A percentile compares a stretch with the other conserved stretches of the same genome.
Evolutionary conservation across 2,113 vertebrate species (phyloP).

Genomic region (Smithornis capensis): DNA sequence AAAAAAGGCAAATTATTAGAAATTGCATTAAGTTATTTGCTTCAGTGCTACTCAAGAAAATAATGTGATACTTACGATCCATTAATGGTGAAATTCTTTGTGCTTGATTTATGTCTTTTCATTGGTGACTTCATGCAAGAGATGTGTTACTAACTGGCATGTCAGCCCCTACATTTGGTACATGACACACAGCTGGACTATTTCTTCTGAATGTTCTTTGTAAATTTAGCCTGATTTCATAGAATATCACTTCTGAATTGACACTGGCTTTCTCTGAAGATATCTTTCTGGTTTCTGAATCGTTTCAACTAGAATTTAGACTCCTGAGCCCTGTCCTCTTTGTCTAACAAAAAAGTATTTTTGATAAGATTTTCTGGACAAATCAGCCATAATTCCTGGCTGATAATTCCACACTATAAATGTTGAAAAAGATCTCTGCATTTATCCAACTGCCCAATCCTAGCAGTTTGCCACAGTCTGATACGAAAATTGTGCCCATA

Average conservation of each 20-base stretch:
- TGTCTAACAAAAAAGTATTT: not conserved
- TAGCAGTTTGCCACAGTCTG: not conserved
- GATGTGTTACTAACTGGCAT: not conserved
- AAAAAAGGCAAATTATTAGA: not conserved
- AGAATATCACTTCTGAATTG: not conserved
- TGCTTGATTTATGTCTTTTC: not conserved
- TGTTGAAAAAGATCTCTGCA: not conserved
- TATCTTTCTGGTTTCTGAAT: not conserved
- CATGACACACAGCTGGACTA: not conserved
- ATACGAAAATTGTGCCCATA: not conserved
- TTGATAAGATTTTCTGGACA: not conserved
- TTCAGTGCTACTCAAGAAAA: not conserved
- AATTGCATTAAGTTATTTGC: not conserved
- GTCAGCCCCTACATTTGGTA: not conserved
- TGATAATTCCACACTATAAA: not conserved
- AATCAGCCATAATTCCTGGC: not conserved
- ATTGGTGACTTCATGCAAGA: not conserved
- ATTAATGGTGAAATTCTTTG: not conserved
- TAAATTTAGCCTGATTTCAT: not conserved
- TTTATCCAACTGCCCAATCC: not conserved
- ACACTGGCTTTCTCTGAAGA: not conserved
- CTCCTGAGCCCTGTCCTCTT: not conserved
- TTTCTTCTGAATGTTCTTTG: not conserved
- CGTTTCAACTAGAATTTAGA: not conserved
- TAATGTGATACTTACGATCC: not conserved